phyloP scores from a whole-genome alignment of 2,797 vertebrate species.

The Lutjanus campechanus region DNA sequence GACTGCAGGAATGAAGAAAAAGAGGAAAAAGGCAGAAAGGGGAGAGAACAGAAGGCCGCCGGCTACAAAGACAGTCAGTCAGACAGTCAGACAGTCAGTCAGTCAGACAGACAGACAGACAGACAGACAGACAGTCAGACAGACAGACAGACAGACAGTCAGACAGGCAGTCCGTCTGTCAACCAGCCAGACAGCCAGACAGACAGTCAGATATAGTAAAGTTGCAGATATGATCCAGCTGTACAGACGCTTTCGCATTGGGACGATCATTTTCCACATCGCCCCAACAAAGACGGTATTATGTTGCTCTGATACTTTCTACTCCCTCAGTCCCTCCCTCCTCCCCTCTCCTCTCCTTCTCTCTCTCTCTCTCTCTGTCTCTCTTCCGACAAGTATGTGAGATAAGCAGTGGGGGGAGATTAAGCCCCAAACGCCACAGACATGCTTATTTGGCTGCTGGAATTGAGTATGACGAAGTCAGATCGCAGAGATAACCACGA shows the following conservation, averaged over 20 bases:
- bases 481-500: slow-evolving; percentile 6
- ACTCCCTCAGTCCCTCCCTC: not conserved
- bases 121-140: not conserved
- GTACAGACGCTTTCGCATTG: slow-evolving; percentile 42
- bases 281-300: slow-evolving; percentile 65
- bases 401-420: slow-evolving; percentile 46
- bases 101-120: slow-evolving; percentile 5
- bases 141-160: slow-evolving; percentile 3
- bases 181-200: slow-evolving; percentile 7
- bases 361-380: not conserved
- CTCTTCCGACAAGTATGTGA: slow-evolving; percentile 56
- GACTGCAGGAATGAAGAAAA: slow-evolving; percentile 53
- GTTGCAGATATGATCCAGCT: slow-evolving; percentile 58
- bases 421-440: slow-evolving; percentile 29
- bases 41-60: slow-evolving; percentile 24
- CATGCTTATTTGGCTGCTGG: slow-evolving; percentile 40
- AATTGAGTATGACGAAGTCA: slow-evolving; percentile 12
- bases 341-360: not conserved
- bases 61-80: slow-evolving; percentile 38
- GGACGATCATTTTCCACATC: slow-evolving; percentile 66
- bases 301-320: slow-evolving; percentile 49
- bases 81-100: slow-evolving; percentile 19
- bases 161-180: not conserved
- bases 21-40: slow-evolving; percentile 17
- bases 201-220: slow-evolving; percentile 13